Conservation (phyloP, 2,888 invertebrate species). For the Lasioglossum oenotherae region DNA sequence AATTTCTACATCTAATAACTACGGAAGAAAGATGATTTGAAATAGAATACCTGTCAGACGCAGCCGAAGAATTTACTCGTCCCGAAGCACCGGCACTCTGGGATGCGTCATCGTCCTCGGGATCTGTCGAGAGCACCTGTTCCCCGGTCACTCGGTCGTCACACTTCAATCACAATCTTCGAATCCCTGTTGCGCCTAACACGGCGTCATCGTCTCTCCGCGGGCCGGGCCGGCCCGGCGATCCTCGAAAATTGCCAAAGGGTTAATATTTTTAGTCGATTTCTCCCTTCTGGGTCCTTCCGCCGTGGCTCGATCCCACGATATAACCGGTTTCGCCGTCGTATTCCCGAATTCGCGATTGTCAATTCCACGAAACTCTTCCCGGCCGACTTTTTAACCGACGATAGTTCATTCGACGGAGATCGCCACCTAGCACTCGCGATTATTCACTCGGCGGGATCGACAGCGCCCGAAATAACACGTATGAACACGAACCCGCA, state of each 20-base stretch:
- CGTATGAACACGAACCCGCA: neutral
- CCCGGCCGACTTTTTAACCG: slow-evolving; percentile 4
- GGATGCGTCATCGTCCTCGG: slow-evolving; percentile 30
- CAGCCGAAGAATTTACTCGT: slow-evolving; percentile 11
- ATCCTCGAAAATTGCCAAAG: slow-evolving; percentile 10
- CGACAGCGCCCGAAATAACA: slow-evolving; percentile 45
- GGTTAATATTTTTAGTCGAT: slow-evolving; percentile 27
- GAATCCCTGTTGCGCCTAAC: slow-evolving; percentile 42
- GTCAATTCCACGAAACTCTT: slow-evolving; percentile 55
- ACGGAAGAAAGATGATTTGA: neutral
- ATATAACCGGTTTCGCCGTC: slow-evolving; percentile 56
- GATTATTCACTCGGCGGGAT: slow-evolving; percentile 49
- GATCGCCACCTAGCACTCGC: slow-evolving; percentile 41
- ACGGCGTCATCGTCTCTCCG: slow-evolving; percentile 28
- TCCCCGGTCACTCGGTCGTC: slow-evolving; percentile 41
- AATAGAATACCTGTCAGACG: slow-evolving; percentile 35
- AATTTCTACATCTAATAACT: neutral
- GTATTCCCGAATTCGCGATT: slow-evolving; percentile 63
- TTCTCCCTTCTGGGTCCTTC: slow-evolving; percentile 38
- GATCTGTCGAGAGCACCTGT: slow-evolving; percentile 42
- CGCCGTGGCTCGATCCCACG: slow-evolving; percentile 42
- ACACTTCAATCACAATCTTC: slow-evolving; percentile 46
- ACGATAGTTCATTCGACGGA: slow-evolving; percentile 11
- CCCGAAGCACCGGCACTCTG: neutral
- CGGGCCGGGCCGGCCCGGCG: slow-evolving; percentile 7